Evolutionary conservation across 2,888 invertebrate species (phyloP).

Genomic region (Orthonychiurus folsomi): DNA sequence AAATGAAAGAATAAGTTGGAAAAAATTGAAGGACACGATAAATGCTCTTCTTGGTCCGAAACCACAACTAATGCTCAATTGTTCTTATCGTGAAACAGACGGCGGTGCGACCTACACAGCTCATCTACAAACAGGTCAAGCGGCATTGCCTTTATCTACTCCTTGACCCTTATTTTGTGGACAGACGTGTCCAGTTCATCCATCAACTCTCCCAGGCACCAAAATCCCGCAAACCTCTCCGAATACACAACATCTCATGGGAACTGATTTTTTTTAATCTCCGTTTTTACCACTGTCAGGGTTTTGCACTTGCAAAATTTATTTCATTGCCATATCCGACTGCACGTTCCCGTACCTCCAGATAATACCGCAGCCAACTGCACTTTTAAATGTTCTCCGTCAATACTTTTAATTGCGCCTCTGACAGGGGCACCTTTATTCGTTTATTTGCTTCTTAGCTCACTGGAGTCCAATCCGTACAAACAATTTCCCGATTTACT

Average conservation of each 20-base stretch:
- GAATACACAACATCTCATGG: background rate
- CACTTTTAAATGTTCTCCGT: too few species aligned
- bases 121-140: background rate
- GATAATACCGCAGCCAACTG: too few species aligned
- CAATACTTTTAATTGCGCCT: too few species aligned
- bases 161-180: background rate
- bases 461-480: too few species aligned
- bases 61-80: background rate
- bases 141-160: background rate
- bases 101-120: background rate
- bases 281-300: background rate
- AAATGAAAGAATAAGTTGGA: background rate
- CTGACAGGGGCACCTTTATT: too few species aligned
- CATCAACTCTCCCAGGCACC: background rate
- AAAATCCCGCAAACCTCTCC: background rate
- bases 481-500: too few species aligned
- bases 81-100: background rate
- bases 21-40: slow-evolving; percentile 1
- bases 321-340: background rate
- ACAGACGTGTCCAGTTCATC: background rate
- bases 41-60: background rate
- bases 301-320: background rate
- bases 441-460: too few species aligned
- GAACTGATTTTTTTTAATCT: background rate
- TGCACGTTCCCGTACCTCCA: too few species aligned